Conservation (phyloP, 2,113 vertebrate species). For the Eublepharis macularius region DNA sequence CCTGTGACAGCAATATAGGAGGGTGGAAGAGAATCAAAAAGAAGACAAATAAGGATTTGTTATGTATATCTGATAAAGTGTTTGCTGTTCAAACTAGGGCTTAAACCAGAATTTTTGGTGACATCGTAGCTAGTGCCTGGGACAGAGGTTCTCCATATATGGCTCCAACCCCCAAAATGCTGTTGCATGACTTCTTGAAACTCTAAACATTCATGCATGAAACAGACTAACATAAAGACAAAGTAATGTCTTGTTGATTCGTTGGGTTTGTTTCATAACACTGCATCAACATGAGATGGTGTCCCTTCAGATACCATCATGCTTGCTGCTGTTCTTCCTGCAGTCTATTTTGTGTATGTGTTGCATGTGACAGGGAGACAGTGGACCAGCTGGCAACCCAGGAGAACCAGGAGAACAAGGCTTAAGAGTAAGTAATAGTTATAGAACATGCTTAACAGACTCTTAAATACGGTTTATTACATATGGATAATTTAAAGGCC, state of each 20-base stretch:
- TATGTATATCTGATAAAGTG: no score
- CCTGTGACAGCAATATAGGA: no score
- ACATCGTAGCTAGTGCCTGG: no score
- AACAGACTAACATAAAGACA: neutral
- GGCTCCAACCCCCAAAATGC: neutral
- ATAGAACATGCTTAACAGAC: neutral
- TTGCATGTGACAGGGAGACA: slow-evolving; percentile 79
- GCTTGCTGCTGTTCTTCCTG: neutral
- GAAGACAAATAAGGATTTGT: no score
- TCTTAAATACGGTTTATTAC: slow-evolving; percentile 5
- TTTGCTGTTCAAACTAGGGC: no score
- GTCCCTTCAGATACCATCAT: neutral
- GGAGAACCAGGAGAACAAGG: slow-evolving; percentile 86
- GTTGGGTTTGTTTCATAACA: neutral
- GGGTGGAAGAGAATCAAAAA: no score
- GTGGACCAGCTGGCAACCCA: slow-evolving; percentile 76
- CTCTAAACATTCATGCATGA: neutral
- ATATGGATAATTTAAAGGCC: no score
- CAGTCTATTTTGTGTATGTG: neutral
- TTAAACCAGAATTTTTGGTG: no score
- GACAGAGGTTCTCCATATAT: no score
- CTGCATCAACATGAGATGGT: neutral
- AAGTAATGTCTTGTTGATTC: neutral
- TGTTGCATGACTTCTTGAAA: neutral
- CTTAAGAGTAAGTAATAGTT: slow-evolving; percentile 78